Evolutionary conservation across 1,140 invertebrate species (phyloP), one percentile per base, ranked within the genome.

Genomic region (Drosophila repletoides): DNA sequence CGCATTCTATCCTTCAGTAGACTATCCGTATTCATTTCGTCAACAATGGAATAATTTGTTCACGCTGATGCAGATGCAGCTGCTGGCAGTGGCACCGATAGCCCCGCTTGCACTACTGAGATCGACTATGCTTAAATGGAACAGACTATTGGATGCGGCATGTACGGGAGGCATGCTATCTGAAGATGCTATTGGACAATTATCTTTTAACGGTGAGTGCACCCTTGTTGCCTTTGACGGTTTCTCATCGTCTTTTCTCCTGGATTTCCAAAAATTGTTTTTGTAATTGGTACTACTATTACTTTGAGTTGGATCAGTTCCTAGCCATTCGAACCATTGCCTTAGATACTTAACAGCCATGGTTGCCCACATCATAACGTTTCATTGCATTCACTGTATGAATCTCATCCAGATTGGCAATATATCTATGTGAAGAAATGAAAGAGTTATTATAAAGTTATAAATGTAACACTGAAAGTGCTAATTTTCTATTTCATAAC

Each of bases 171-270:
- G 12, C 43, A 59, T 26, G 45, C 67, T 36, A 41, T 49, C 49
- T 28, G 66, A 75, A 6, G 33, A 33, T 26, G 55, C 33, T 21
- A 67, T 81, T 5, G 81, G 69, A 66, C 84, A 76, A 5, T 76
- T 76, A 21, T 90, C 88, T 66, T 90, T 90, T 1, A 89, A 79
- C 6, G 88, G 88, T n/a, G 88, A 90, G 46, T 90, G 88, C 36
- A 90, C 28, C 2, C 88, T 79, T 29, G 67, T 67, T 31, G 81
- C 56, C 53, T 89, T 90, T 6, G 86, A 72, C 26, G 76, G 72
- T 75, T 90, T 90, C 1, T 74, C 66, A 38, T 90, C 89, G 28
- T 90, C 89, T 90, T 90, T 90, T 89, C 89, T 80, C 49, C 90
- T 90, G 7, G 89, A 88, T 59, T 89, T 90, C 1, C 89, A 34